Percentiles rank a stretch among this genome's conserved stretches.
phyloP scores from a whole-genome alignment of 2,888 invertebrate species.

The Sinodicranocentrus sp. region DNA sequence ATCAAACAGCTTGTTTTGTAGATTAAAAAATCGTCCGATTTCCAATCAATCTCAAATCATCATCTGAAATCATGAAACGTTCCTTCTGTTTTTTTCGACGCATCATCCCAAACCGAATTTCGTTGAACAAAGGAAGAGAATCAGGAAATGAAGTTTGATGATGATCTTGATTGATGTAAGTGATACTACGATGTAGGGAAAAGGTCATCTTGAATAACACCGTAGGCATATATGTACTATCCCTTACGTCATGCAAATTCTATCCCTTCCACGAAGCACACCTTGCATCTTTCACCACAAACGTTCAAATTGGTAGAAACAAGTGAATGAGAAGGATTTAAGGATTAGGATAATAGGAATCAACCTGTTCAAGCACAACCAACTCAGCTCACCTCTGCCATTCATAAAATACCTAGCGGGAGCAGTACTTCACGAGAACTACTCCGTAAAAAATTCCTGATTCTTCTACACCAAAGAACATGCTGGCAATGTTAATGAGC shows the following conservation, averaged over 20 bases:
- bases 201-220: too few relatives aligned
- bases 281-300: constrained; percentile 16
- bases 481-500: constrained; percentile 46
- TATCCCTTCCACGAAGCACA: constrained; percentile 18
- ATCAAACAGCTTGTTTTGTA: too few relatives aligned
- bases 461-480: constrained; percentile 23
- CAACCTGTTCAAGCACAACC: constrained; percentile 40
- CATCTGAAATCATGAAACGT: too few relatives aligned
- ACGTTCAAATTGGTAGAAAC: background rate
- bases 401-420: constrained; percentile 45
- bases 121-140: constrained; percentile 1
- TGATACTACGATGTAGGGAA: too few relatives aligned
- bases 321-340: constrained; percentile 23
- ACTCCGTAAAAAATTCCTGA: constrained; percentile 39
- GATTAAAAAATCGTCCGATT: too few relatives aligned
- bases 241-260: constrained; percentile 16
- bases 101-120: background rate
- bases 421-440: constrained; percentile 34
- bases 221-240: too few relatives aligned
- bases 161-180: too few relatives aligned
- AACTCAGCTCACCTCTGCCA: constrained; percentile 12
- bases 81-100: too few relatives aligned
- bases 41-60: too few relatives aligned
- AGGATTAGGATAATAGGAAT: constrained; percentile 9
- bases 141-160: background rate